A percentile compares a stretch with the other conserved stretches of the same genome.
phyloP scores from a whole-genome alignment of 2,888 invertebrate genomes.

The Amblyjoppa fuscipennis region DNA sequence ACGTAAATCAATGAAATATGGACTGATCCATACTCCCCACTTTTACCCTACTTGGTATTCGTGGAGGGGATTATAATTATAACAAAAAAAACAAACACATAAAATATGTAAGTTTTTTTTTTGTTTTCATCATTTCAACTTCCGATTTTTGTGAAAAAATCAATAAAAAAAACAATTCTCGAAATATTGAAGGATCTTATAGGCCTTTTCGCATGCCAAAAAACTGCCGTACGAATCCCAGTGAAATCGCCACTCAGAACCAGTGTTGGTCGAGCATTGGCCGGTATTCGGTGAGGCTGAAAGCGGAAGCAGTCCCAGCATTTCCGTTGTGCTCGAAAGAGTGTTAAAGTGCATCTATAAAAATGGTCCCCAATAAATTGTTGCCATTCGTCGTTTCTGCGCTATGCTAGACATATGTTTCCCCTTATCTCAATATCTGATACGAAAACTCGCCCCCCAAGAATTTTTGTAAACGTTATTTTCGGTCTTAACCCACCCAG shows the following conservation, averaged over 20 bases:
- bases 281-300: too few relatives aligned
- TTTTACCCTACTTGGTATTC: not conserved
- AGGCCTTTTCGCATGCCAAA: not conserved
- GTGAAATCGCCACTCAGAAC: too few relatives aligned
- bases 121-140: not conserved
- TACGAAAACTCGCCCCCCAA: not conserved
- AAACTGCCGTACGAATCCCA: not conserved
- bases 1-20: too few relatives aligned
- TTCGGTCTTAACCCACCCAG: not conserved
- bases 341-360: not conserved
- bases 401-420: too few relatives aligned
- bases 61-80: not conserved
- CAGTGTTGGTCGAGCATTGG: too few relatives aligned
- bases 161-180: not conserved
- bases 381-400: not conserved
- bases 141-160: not conserved
- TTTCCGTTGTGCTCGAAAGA: not conserved
- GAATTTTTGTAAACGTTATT: not conserved
- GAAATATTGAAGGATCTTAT: not conserved
- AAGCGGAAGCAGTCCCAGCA: not conserved
- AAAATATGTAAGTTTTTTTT: not conserved
- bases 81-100: not conserved
- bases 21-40: too few relatives aligned
- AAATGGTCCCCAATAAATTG: not conserved
- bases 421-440: not conserved